phyloP scores from a whole-genome alignment of 1,140 invertebrate species.

The Drosophila varians region DNA sequence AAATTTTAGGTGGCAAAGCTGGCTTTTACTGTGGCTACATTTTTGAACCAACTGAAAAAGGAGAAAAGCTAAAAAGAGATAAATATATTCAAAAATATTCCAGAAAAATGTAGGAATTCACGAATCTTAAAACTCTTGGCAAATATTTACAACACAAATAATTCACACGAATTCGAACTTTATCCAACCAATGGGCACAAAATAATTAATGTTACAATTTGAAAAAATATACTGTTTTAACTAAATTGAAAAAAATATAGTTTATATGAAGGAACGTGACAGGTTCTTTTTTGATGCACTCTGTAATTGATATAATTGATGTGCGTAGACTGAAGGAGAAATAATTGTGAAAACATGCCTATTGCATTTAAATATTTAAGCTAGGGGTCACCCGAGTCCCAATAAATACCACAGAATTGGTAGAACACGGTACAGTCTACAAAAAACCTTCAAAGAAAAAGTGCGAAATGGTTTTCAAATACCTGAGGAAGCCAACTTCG shows the following conservation, averaged over 20 bases:
- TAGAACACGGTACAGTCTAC: not conserved
- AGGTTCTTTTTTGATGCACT: not conserved
- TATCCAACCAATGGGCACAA: not conserved
- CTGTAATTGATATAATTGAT: not conserved
- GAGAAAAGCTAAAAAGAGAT: conserved; percentile 15
- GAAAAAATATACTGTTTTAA: no score
- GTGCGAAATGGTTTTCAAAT: conserved; percentile 24
- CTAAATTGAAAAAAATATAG: no score
- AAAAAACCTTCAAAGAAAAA: not conserved
- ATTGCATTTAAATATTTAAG: conserved; percentile 3
- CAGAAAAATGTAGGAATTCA: no score
- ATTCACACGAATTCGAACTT: not conserved
- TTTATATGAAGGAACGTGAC: no score
- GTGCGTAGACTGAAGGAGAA: not conserved
- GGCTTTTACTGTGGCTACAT: conserved; percentile 52
- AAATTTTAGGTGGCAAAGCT: conserved; percentile 45
- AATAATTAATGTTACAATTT: not conserved
- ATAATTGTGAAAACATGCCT: not conserved
- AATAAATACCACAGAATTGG: no score
- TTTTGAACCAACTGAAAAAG: conserved; percentile 54
- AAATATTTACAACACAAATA: not conserved
- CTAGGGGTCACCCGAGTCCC: no score
- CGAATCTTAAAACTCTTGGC: no score
- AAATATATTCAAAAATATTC: not conserved
- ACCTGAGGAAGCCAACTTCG: conserved; percentile 13